Evolutionary conservation across 2,888 invertebrate species (phyloP).

Genomic region (Drosophila acutilabella): DNA sequence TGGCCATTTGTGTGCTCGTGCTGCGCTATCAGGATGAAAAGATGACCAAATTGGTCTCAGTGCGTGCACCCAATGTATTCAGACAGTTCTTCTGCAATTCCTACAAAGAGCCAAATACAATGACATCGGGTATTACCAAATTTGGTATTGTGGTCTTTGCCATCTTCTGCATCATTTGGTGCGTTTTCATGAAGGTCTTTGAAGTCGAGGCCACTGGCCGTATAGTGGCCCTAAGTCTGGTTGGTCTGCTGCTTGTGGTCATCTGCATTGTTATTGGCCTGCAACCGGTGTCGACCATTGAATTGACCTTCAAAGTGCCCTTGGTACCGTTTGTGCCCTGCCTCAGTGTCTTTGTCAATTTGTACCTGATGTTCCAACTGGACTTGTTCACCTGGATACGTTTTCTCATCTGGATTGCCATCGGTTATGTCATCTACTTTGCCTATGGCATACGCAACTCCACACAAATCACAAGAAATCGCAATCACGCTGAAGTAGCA

Average conservation of each 20-base stretch:
- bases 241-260: slow-evolving; percentile 86
- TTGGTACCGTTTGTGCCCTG: slow-evolving; percentile 94
- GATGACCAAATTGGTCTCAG: slow-evolving; percentile 81
- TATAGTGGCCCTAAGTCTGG: slow-evolving; percentile 85
- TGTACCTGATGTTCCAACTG: slow-evolving; percentile 96
- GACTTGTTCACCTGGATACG: slow-evolving; percentile 94
- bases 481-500: slow-evolving; percentile 79
- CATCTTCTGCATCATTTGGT: slow-evolving; percentile 84
- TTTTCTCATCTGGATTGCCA: slow-evolving; percentile 92
- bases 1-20: slow-evolving; percentile 94
- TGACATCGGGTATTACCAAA: slow-evolving; percentile 89
- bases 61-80: slow-evolving; percentile 82
- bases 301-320: slow-evolving; percentile 92
- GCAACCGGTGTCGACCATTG: slow-evolving; percentile 88
- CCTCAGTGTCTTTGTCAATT: slow-evolving; percentile 93
- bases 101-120: slow-evolving; percentile 88
- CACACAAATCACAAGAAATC: slow-evolving; percentile 85
- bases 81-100: slow-evolving; percentile 88
- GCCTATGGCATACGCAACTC: slow-evolving; percentile 93
- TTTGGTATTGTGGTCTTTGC: slow-evolving; percentile 87
- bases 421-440: slow-evolving; percentile 95
- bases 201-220: slow-evolving; percentile 68
- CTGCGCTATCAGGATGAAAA: slow-evolving; percentile 88
- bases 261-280: slow-evolving; percentile 88
- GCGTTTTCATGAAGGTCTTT: slow-evolving; percentile 71